Conservation (phyloP, 2,797 vertebrate species). For the Sciurus carolinensis region DNA sequence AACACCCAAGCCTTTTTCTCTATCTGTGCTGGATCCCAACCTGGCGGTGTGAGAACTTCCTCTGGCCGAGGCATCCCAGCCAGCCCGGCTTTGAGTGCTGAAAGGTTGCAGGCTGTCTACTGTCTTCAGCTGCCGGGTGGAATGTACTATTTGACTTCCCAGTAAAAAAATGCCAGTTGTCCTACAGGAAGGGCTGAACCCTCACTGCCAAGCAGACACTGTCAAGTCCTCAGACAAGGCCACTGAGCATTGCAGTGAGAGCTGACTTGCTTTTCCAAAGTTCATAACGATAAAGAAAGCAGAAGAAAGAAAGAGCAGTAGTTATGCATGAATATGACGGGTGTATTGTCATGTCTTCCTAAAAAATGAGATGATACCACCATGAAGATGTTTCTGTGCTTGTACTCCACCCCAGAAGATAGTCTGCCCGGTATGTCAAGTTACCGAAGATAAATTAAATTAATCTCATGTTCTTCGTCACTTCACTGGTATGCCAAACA, state of each 20-base stretch:
- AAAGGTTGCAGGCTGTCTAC: not conserved
- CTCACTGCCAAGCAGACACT: conserved; percentile 65
- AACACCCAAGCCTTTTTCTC: conserved; percentile 79
- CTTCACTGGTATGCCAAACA: conserved; percentile 89
- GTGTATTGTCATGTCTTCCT: conserved; percentile 85
- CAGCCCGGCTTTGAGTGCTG: not conserved
- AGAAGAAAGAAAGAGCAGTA: conserved; percentile 82
- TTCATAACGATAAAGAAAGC: conserved; percentile 69
- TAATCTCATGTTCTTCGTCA: conserved; percentile 89
- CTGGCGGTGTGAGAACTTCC: conserved; percentile 80
- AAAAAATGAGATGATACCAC: conserved; percentile 91
- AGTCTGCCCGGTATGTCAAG: conserved; percentile 87
- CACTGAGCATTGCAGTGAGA: conserved; percentile 74
- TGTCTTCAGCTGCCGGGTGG: conserved; percentile 78
- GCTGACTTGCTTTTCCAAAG: conserved; percentile 83
- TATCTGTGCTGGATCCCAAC: conserved; percentile 78
- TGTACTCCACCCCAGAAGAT: conserved; percentile 88
- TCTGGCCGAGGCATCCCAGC: not conserved
- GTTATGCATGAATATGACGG: conserved; percentile 84
- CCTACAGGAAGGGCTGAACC: conserved; percentile 81
- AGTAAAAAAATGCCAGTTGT: conserved; percentile 77
- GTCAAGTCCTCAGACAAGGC: conserved; percentile 75
- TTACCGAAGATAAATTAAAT: conserved; percentile 91
- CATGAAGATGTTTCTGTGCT: conserved; percentile 90
- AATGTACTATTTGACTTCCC: conserved; percentile 77